Base-by-base conservation (phyloP, 1,140 invertebrate genomes). In the Drosophila kanapiae region DNA sequence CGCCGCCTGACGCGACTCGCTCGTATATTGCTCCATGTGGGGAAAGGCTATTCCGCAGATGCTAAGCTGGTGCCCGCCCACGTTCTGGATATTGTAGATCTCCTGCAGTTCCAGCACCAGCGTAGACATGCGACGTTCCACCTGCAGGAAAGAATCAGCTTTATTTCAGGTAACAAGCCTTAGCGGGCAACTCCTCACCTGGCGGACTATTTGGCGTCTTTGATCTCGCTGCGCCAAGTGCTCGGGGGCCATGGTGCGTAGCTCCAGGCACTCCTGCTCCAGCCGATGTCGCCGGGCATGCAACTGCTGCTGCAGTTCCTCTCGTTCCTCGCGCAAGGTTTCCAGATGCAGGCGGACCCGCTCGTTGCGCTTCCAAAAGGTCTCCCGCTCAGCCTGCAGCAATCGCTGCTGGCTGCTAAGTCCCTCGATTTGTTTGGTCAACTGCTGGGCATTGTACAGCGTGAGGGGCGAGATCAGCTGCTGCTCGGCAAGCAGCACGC, bases 21-120 rank as follows among this genome's bases (percentile, higher is more conserved):
- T 79, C 8, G 81, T 77, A 40, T 91, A 92, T 18, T 75, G 93
- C 82, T 96, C 96, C 18, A 96, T 95, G 92, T 97, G 95, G 8
- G 97, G 97, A 60, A 98, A 94, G 91, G 95, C 94, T 42, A 97
- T 95, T 67, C 94, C 94, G 91, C 95, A 95, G 72, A 97, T 97
- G 53, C 93, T 95, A 82, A 94, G 96, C 69, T 94, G 69, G 13
- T 81, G 80, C 7, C 64, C 51, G 18, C 59, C 56, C 27, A 74
- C 56, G 35, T 65, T 63, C 47, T 91, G 76, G 38, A 95, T 93
- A 5, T 93, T 94, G 81, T 94, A 94, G 59, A 94, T 93, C 67
- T 93, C 91, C 60, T 94, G 83, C 14, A 94, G 62, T 54, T 94
- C 92, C 27, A 92, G 75, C 40, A 94, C 86, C 14, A 94, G 63